Percentiles rank a stretch among this genome's conserved stretches.
Evolutionary conservation across 2,888 invertebrate genomes (phyloP).

Genomic region (Sussaba pulchella): DNA sequence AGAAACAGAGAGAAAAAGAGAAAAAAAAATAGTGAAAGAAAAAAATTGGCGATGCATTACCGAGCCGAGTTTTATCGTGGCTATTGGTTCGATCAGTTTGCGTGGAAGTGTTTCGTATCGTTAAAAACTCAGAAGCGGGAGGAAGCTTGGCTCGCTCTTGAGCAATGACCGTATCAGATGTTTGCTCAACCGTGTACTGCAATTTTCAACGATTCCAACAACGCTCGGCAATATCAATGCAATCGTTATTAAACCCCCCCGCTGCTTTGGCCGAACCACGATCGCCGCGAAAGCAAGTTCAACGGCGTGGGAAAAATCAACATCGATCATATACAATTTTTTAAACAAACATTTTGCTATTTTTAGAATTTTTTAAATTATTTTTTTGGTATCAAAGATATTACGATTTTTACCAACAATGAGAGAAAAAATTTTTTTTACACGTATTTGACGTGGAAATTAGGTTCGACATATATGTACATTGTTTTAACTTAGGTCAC

Average conservation of each 20-base stretch:
- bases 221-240: constrained; percentile 48
- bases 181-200: constrained; percentile 75
- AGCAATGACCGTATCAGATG: constrained; percentile 77
- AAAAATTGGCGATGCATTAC: background rate
- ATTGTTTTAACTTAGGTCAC: no score
- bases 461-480: no score
- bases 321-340: no score
- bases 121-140: constrained; percentile 7
- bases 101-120: background rate
- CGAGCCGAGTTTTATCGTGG: constrained; percentile 15
- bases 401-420: no score
- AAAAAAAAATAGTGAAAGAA: background rate
- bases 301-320: constrained; percentile 66
- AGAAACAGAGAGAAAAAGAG: no score
- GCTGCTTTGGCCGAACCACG: constrained; percentile 55
- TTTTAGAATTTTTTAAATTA: no score
- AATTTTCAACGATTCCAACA: constrained; percentile 68
- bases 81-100: background rate
- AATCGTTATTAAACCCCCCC: constrained; percentile 46
- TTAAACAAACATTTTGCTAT: no score
- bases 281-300: constrained; percentile 71
- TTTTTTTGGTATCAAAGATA: no score
- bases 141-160: constrained; percentile 68
- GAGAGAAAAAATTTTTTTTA: no score
- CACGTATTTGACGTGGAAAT: no score